Conservation (phyloP, 2,888 invertebrate genomes). For the Metallyticus violacea region DNA sequence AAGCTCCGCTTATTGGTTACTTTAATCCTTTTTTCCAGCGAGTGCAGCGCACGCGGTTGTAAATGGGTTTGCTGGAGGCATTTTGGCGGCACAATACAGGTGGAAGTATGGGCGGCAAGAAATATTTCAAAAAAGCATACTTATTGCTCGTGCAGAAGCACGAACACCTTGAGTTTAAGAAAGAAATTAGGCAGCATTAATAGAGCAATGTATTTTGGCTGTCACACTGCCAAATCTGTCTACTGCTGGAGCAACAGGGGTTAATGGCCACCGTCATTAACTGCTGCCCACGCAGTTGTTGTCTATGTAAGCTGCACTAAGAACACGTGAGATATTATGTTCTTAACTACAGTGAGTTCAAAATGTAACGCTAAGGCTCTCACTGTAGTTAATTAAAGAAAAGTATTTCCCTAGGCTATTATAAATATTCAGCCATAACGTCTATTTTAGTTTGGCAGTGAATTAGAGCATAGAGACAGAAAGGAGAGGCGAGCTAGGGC, state of each 20-base stretch:
- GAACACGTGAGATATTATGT: background rate
- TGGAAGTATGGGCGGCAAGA: background rate
- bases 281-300: background rate
- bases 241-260: too few relatives aligned
- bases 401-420: too few relatives aligned
- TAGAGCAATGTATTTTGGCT: background rate
- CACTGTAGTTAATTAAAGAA: too few relatives aligned
- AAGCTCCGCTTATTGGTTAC: background rate
- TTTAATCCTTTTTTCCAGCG: background rate
- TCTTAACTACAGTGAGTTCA: background rate
- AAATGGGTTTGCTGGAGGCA: background rate
- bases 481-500: too few relatives aligned
- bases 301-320: background rate
- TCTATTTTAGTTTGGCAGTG: too few relatives aligned
- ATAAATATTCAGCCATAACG: too few relatives aligned
- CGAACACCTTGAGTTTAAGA: background rate
- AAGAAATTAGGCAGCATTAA: background rate
- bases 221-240: background rate
- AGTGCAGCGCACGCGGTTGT: background rate
- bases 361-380: background rate
- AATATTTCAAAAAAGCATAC: too few relatives aligned
- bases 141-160: background rate
- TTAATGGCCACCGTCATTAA: background rate
- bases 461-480: too few relatives aligned
- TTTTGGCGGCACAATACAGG: background rate